These are phyloP conservation scores for Pheucticus melanocephalus DNA, from an alignment of 2,113 vertebrate species.

Conservation along the genomic window DNA sequence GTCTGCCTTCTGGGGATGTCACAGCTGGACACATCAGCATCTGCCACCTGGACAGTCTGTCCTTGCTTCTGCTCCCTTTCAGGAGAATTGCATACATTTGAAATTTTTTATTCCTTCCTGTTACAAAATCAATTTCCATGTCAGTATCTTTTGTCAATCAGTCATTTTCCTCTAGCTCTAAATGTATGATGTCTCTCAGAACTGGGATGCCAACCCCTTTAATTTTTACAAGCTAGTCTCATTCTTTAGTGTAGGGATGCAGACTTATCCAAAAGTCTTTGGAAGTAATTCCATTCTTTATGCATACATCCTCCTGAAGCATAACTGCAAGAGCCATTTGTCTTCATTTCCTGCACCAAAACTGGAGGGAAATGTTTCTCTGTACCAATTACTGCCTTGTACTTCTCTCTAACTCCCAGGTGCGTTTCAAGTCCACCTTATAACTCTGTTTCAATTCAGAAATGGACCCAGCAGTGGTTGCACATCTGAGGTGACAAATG, in stretches of 20 bases:
- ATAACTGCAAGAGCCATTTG: background rate
- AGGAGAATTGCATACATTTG: background rate
- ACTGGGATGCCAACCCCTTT: background rate
- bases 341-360: background rate
- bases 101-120: background rate
- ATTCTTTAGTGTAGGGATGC: rapidly evolving
- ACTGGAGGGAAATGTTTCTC: rapidly evolving
- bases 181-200: background rate
- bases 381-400: background rate
- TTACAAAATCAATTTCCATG: background rate
- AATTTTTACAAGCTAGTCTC: background rate
- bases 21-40: background rate
- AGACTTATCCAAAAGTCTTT: background rate
- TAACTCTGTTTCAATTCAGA: background rate
- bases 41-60: background rate
- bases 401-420: background rate
- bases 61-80: background rate
- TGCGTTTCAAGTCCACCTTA: background rate
- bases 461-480: background rate
- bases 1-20: background rate
- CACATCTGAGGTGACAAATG: background rate
- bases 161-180: background rate
- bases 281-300: background rate
- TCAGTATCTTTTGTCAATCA: background rate
- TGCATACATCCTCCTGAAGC: background rate